These are phyloP conservation scores for Muscicapa striata DNA, from an alignment of 2,797 vertebrate genomes.

Conservation along the genomic window DNA sequence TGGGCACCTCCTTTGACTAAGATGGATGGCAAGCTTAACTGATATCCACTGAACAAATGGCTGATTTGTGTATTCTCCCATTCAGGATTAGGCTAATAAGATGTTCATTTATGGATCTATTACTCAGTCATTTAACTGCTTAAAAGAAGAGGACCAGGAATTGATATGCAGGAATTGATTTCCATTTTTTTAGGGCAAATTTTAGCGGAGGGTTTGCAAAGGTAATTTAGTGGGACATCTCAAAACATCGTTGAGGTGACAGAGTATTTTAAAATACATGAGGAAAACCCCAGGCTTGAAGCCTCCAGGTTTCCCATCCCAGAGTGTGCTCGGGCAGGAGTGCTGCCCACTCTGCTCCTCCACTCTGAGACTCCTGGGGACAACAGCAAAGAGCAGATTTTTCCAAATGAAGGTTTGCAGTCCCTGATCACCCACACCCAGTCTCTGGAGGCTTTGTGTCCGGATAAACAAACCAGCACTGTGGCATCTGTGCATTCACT, in stretches of 20 bases:
- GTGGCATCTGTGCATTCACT: neutral
- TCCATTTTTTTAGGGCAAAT: neutral
- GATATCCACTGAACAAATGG: constrained; percentile 66
- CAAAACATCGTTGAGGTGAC: neutral
- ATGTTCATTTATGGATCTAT: constrained; percentile 80
- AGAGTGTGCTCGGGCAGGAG: neutral
- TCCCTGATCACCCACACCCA: neutral
- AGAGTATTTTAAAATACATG: neutral
- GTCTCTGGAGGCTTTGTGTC: neutral
- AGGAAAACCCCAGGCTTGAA: neutral
- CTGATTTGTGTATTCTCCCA: constrained; percentile 77
- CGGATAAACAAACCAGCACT: neutral
- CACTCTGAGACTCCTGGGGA: neutral
- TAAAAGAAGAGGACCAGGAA: neutral
- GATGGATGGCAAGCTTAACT: constrained; percentile 79
- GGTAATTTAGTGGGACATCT: neutral
- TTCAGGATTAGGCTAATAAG: constrained; percentile 82
- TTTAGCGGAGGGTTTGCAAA: neutral
- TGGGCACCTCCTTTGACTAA: constrained; percentile 76
- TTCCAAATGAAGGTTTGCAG: neutral
- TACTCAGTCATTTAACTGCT: constrained; percentile 75
- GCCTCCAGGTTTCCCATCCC: neutral
- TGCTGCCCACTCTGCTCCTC: fast-evolving
- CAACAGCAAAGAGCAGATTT: neutral
- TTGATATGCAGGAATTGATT: neutral